A percentile compares a stretch with the other conserved stretches of the same genome.
Conservation (phyloP, 2,113 vertebrate species). For the Pogonocichla stellata region DNA sequence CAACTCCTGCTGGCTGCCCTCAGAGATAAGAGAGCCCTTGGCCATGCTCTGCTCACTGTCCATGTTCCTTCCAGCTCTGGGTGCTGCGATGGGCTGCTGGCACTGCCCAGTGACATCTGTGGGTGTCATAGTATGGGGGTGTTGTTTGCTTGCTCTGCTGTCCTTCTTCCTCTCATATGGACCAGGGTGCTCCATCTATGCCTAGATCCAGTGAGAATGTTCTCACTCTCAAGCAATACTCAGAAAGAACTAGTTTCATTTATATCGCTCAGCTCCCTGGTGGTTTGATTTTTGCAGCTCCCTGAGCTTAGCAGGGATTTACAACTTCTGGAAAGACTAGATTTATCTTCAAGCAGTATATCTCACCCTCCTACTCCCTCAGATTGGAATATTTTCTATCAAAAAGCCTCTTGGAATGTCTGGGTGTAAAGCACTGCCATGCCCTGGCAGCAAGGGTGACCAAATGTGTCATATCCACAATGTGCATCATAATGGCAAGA, state of each 20-base stretch:
- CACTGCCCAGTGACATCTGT: rapidly evolving
- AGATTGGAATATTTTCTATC: neutral
- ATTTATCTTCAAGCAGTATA: neutral
- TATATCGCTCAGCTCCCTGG: neutral
- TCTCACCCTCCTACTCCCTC: neutral
- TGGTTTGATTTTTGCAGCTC: constrained; percentile 2
- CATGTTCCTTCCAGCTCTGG: neutral
- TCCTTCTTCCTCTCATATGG: neutral
- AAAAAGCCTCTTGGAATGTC: neutral
- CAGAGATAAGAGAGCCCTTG: rapidly evolving
- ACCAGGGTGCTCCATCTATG: neutral
- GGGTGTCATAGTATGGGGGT: rapidly evolving
- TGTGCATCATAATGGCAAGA: neutral
- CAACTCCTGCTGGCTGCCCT: neutral
- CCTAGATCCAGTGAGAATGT: neutral
- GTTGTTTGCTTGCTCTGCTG: neutral
- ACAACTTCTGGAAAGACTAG: neutral
- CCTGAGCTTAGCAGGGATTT: neutral
- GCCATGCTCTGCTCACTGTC: neutral
- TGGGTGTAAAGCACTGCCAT: neutral
- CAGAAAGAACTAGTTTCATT: neutral
- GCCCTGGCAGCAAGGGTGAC: neutral
- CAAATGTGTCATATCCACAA: rapidly evolving
- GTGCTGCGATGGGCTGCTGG: neutral
- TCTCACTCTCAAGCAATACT: neutral